Base-by-base conservation (phyloP, 2,888 invertebrate species). In the Odontothrips loti region DNA sequence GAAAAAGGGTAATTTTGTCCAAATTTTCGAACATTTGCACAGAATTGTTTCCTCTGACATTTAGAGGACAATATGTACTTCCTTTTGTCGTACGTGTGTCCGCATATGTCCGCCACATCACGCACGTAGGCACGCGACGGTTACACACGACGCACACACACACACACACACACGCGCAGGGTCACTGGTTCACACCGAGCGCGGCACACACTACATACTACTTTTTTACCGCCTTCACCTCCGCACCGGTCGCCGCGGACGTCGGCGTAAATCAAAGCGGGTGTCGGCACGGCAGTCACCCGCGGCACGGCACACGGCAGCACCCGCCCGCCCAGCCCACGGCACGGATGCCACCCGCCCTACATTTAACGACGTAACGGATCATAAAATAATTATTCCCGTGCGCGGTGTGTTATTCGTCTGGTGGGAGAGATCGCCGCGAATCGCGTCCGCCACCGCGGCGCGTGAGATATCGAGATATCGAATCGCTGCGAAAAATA, bases 401-500 rank as follows among this genome's bases (percentile, higher is more conserved):
- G 58, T 15, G 58, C 34, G 6, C 34, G 34, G 34, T 43, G 34
- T 43, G 34, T 43, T 43, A 43, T 43, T 43, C 34, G 34, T 43
- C 34, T 43, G 34, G 34, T 43, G 34, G 6, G 34, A 43, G 34
- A 43, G 34, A 43, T 43, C 34, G 34, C 34, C 34, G 34, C 34
- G 34, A 43, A 43, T 43, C 34, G 34, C 34, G 34, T 43, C 34
- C 34, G 34, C 34, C 34, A 4, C 34, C 6, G 27, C 27, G 68
- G 68, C 23, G 68, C 68, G 27, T 9, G 27, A 8, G 68, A 75
- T 75, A 23, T 75, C 68, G 68, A 23, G 68, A 75, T 23, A 23
- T 75, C 68, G 68, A 12, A 75, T 75, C 68, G 68, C 68, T 27
- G 68, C 68, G 68, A 75, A 75, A 75, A 75, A 75, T 75, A 75